Base-by-base conservation (phyloP, 1,140 invertebrate species). In the Ostrea denselamellosa region DNA sequence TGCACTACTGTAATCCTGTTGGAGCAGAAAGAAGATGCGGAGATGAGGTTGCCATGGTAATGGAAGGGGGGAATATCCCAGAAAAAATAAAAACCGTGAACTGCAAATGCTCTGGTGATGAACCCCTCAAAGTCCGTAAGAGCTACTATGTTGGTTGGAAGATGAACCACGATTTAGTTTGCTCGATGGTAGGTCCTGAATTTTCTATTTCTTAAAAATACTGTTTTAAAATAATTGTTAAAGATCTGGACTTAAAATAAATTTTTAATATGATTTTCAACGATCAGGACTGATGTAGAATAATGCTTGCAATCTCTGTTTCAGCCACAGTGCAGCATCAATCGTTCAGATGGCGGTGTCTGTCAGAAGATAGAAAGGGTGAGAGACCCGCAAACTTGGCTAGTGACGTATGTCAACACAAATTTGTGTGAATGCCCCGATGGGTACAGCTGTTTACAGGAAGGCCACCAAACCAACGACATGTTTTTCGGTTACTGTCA, bases 1-100 rank as follows among this genome's bases (percentile, higher is more conserved):
- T 83, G 8, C 82, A 83, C 82, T 83, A 83, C 53, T 83, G 82
- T 83, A 52, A 83, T 10, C 44, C 82, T 19, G 7, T 83, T 4
- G 44, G 53, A 9, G 82, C 8, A 83, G 51, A 22, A 0, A 51
- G 82, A 54, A 52, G 44, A 19, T 83, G 82, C 53, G 82, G n/a
- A 25, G 82, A 54, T 22, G 82, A 83, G 53, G 51, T 52, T 52
- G 82, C 82, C 17, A 54, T 83, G 44, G 82, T 83, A 25, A 53
- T 83, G 82, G 82, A 83, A 44, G 82, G 82, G 10, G 82, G 82
- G 25, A 83, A 25, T 52, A 54, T 83, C 52, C 82, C 82, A 19
- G 53, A 53, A 22, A 83, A 52, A 52, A 53, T 53, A 2, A 51
- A 10, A 52, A 19, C 44, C 5, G 53, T 83, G 17, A 83, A 83